Percentiles rank a stretch among this genome's conserved stretches.
These are phyloP conservation scores for Exocentrus adspersus DNA, from an alignment of 2,888 invertebrate genomes.

Conservation along the genomic window DNA sequence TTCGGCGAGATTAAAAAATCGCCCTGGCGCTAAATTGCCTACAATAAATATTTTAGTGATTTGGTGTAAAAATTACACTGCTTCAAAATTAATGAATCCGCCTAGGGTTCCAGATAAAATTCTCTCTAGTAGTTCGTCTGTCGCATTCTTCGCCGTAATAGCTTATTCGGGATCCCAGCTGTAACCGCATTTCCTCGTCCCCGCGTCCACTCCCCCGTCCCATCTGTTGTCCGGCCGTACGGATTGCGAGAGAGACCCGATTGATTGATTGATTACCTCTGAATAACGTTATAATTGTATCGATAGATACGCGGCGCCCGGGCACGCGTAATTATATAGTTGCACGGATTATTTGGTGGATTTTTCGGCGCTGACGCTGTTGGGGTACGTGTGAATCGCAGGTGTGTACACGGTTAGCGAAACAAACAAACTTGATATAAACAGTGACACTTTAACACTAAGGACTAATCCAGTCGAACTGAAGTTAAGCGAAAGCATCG, in stretches of 20 bases:
- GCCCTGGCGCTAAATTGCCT: conserved; percentile 30
- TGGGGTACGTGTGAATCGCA: background rate
- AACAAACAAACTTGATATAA: too few species aligned
- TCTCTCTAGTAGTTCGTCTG: too few species aligned
- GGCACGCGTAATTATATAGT: conserved; percentile 17
- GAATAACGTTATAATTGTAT: conserved; percentile 27
- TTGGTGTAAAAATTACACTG: background rate
- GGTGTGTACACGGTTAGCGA: too few species aligned
- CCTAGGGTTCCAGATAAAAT: background rate
- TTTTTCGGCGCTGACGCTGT: background rate
- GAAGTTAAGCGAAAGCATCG: too few species aligned
- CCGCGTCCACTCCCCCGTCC: too few species aligned
- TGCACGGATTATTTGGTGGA: background rate
- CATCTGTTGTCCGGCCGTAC: conserved; percentile 34
- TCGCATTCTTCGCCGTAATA: conserved; percentile 34
- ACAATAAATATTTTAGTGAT: conserved; percentile 18
- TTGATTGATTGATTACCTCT: conserved; percentile 32
- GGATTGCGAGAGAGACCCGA: conserved; percentile 23
- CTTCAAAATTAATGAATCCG: background rate
- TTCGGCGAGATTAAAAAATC: conserved; percentile 24
- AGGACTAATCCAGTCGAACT: too few species aligned
- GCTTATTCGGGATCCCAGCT: conserved; percentile 34
- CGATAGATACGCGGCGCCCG: background rate
- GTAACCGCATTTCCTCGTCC: conserved; percentile 33
- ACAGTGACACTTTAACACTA: too few species aligned